phyloP scores from a whole-genome alignment of 2,888 invertebrate species.

The Baccha elongata region DNA sequence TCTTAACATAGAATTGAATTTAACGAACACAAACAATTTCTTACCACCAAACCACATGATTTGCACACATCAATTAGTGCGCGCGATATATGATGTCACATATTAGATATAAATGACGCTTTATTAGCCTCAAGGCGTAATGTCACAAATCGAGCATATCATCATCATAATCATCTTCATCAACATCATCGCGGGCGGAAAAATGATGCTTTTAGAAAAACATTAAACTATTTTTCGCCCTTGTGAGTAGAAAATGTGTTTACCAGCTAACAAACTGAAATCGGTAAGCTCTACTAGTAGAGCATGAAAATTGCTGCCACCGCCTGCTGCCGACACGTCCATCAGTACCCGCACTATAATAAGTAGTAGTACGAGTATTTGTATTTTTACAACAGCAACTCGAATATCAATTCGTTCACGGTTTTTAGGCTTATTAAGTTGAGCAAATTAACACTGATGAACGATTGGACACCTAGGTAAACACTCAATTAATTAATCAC shows the following conservation, averaged over 20 bases:
- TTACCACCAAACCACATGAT: conserved; percentile 22
- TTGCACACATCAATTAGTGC: conserved; percentile 40
- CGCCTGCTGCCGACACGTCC: conserved; percentile 10
- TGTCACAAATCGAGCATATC: conserved; percentile 58
- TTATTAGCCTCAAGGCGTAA: conserved; percentile 35
- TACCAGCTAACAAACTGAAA: conserved; percentile 41
- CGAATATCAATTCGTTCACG: conserved; percentile 38
- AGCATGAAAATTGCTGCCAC: conserved; percentile 65
- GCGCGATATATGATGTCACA: conserved; percentile 57
- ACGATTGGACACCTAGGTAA: conserved; percentile 57
- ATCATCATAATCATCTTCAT: background rate
- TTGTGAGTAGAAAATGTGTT: conserved; percentile 43
- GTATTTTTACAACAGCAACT: conserved; percentile 27
- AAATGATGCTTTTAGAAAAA: conserved; percentile 54
- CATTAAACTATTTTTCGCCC: conserved; percentile 61
- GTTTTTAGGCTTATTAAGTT: conserved; percentile 56
- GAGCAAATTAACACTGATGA: conserved; percentile 67
- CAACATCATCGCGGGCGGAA: conserved; percentile 52
- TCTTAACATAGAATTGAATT: conserved; percentile 11
- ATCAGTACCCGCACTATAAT: conserved; percentile 18
- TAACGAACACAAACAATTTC: conserved; percentile 15
- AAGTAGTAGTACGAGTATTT: conserved; percentile 11
- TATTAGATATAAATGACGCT: conserved; percentile 41
- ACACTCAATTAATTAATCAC: conserved; percentile 57
- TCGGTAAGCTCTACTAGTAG: conserved; percentile 71